Conservation (phyloP, 2,113 vertebrate genomes). For the Trichomycterus rosablanca region DNA sequence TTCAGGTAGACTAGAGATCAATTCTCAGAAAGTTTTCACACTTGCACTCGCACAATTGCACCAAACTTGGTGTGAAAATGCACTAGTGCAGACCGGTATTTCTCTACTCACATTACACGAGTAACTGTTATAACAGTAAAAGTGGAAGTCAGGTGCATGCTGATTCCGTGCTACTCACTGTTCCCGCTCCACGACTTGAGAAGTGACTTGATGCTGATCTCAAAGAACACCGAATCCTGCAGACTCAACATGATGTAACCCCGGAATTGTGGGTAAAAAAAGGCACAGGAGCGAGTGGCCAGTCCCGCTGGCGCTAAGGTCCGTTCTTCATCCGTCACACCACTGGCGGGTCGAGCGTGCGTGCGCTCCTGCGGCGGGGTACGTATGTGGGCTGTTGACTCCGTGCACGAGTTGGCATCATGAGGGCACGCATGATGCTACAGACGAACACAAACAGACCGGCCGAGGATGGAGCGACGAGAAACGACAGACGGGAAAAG, state of each 20-base stretch:
- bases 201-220: slow-evolving; percentile 97
- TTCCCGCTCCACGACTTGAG: slow-evolving; percentile 93
- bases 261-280: slow-evolving; percentile 43
- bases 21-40: no score
- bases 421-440: slow-evolving; percentile 48
- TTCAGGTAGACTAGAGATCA: no score
- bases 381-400: slow-evolving; percentile 1
- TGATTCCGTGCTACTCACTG: slow-evolving; percentile 73
- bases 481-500: slow-evolving; percentile 15
- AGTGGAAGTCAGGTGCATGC: background rate
- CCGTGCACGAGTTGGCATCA: slow-evolving; percentile 41
- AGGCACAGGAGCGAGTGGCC: slow-evolving; percentile 37
- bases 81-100: no score
- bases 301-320: slow-evolving; percentile 38
- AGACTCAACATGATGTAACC: slow-evolving; percentile 84
- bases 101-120: no score
- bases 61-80: no score
- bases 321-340: slow-evolving; percentile 25
- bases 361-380: slow-evolving; percentile 43
- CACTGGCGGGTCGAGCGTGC: slow-evolving; percentile 4
- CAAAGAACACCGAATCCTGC: slow-evolving; percentile 94
- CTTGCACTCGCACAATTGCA: no score
- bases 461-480: slow-evolving; percentile 29
- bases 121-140: no score
- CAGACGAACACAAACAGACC: slow-evolving; percentile 7